These are phyloP conservation scores for Heliconius hortense DNA, from an alignment of 2,888 invertebrate species.

Conservation along the genomic window DNA sequence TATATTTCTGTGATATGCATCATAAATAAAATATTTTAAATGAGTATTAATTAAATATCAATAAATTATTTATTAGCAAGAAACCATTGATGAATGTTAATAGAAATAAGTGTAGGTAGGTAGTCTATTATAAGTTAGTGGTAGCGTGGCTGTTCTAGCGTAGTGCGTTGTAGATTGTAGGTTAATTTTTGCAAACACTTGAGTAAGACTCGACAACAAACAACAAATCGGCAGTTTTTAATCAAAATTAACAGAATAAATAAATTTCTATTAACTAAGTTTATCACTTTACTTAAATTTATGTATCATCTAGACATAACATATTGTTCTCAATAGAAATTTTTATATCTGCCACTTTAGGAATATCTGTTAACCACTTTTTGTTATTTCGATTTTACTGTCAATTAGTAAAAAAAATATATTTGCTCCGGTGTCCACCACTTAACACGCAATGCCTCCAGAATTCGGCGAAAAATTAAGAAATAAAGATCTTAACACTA, in stretches of 20 bases:
- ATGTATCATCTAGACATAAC: too few relatives aligned
- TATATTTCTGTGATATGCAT: slow-evolving; percentile 28
- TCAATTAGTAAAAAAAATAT: too few relatives aligned
- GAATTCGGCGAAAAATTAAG: background rate
- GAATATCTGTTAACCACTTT: too few relatives aligned
- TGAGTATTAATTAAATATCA: background rate
- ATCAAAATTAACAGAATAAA: too few relatives aligned
- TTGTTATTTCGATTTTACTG: too few relatives aligned
- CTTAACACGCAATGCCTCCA: background rate
- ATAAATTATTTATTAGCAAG: background rate
- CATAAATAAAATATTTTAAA: slow-evolving; percentile 18
- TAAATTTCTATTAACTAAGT: too few relatives aligned
- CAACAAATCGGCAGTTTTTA: background rate
- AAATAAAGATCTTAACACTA: background rate
- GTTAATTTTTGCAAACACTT: slow-evolving; percentile 1
- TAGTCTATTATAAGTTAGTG: background rate
- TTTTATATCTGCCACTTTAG: too few relatives aligned
- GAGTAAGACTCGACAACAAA: background rate
- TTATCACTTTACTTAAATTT: too few relatives aligned
- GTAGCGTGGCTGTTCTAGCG: background rate
- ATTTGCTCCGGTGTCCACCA: background rate
- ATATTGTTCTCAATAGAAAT: too few relatives aligned
- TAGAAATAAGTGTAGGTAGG: background rate
- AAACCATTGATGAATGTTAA: background rate
- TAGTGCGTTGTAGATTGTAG: background rate